phyloP scores from a whole-genome alignment of 2,113 vertebrate species.

The Thalassarche chlororhynchos region DNA sequence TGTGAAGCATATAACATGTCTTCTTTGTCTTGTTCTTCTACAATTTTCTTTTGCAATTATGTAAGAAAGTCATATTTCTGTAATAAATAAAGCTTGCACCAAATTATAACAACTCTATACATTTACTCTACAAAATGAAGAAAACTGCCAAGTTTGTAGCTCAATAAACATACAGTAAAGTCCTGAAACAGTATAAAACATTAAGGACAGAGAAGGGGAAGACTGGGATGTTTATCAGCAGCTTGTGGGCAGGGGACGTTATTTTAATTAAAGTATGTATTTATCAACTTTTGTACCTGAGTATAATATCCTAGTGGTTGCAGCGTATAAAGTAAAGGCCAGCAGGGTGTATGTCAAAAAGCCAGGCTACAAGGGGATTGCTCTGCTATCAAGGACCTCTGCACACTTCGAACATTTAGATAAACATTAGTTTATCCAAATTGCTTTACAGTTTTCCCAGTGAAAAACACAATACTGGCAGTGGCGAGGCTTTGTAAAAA shows the following conservation, averaged over 20 bases:
- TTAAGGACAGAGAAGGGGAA: not conserved
- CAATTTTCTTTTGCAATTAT: not conserved
- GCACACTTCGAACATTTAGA: conserved; percentile 34
- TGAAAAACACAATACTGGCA: not conserved
- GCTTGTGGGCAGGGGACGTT: not conserved
- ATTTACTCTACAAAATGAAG: not conserved
- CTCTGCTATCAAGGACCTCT: conserved; percentile 13
- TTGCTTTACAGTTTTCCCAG: not conserved
- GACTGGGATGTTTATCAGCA: not conserved
- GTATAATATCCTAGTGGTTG: not conserved
- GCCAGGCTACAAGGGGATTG: not conserved
- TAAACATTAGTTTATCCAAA: not conserved
- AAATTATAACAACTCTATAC: not conserved
- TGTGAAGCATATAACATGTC: rapidly evolving
- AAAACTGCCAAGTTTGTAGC: not conserved
- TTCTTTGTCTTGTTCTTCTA: not conserved
- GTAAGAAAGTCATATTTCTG: not conserved
- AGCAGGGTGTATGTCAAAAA: not conserved
- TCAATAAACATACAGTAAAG: not conserved
- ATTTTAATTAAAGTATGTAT: not conserved
- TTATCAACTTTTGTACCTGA: not conserved
- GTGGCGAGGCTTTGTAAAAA: not conserved
- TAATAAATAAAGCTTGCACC: not conserved
- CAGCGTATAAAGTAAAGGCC: not conserved
- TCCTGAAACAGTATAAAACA: not conserved